phyloP scores from a whole-genome alignment of 2,888 invertebrate genomes.

The Caenorhabditis uteleia region DNA sequence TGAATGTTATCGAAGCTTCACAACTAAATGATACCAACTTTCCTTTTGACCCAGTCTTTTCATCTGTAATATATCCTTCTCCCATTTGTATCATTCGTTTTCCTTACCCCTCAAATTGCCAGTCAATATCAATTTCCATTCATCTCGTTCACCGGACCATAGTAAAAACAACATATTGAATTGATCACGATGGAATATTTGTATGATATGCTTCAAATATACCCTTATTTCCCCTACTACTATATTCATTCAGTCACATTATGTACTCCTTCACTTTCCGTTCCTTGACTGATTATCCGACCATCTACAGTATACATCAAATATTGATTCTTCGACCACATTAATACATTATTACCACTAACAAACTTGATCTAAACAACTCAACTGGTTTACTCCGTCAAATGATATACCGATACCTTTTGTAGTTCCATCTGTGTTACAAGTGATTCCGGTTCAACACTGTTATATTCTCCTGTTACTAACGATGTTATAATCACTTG shows the following conservation, averaged over 20 bases:
- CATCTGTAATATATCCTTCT: conserved; percentile 10
- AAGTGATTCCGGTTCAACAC: conserved; percentile 84
- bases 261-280: conserved; percentile 11
- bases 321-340: conserved; percentile 58
- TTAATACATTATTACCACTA: conserved; percentile 35
- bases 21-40: conserved; percentile 21
- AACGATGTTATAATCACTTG: conserved; percentile 86
- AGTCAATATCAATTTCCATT: conserved; percentile 51
- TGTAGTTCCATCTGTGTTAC: conserved; percentile 76
- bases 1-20: conserved; percentile 37
- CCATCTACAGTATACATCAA: conserved; percentile 56
- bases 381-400: background rate
- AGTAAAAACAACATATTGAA: conserved; percentile 28
- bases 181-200: conserved; percentile 48
- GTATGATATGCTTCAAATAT: conserved; percentile 45
- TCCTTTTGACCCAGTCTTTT: conserved; percentile 15
- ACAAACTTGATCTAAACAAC: conserved; percentile 27
- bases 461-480: conserved; percentile 88
- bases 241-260: conserved; percentile 5
- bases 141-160: conserved; percentile 57
- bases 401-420: too few relatives aligned
- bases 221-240: background rate
- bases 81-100: background rate
- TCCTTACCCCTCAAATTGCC: conserved; percentile 15
- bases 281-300: conserved; percentile 34